These are phyloP conservation scores for Mythimna impura DNA, from an alignment of 2,888 invertebrate species.

Conservation along the genomic window DNA sequence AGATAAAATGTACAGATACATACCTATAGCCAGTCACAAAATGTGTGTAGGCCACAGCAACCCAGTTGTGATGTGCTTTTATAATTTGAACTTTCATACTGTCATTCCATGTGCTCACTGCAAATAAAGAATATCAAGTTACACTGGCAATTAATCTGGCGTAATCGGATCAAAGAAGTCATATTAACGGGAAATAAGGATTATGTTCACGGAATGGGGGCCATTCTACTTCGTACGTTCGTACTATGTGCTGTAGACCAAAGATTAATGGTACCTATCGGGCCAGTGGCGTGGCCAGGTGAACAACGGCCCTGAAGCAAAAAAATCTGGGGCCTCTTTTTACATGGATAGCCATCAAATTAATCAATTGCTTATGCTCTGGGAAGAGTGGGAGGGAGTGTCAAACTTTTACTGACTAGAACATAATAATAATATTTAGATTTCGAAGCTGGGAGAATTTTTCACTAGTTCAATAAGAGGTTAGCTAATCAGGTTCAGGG, in stretches of 20 bases:
- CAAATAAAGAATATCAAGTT: slow-evolving; percentile 67
- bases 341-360: no score
- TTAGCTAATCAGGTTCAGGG: no score
- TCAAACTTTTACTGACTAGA: no score
- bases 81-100: slow-evolving; percentile 97
- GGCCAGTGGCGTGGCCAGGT: no score
- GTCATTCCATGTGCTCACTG: slow-evolving; percentile 94
- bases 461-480: no score
- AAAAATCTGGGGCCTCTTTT: no score
- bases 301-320: no score
- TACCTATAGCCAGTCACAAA: slow-evolving; percentile 98
- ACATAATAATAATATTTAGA: no score
- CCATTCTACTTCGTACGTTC: no score
- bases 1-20: slow-evolving; percentile 65
- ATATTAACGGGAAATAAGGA: slow-evolving; percentile 5
- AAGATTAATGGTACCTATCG: neutral
- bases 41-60: slow-evolving; percentile 98
- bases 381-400: no score
- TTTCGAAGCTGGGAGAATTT: no score
- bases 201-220: neutral
- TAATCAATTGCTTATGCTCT: no score
- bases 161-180: slow-evolving; percentile 31
- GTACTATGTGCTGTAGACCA: neutral
- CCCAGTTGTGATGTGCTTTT: slow-evolving; percentile 99
- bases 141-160: neutral